Percentiles rank a stretch among this genome's conserved stretches.
Evolutionary conservation across 2,888 invertebrate genomes (phyloP).

Genomic region (Xylota sylvarum): DNA sequence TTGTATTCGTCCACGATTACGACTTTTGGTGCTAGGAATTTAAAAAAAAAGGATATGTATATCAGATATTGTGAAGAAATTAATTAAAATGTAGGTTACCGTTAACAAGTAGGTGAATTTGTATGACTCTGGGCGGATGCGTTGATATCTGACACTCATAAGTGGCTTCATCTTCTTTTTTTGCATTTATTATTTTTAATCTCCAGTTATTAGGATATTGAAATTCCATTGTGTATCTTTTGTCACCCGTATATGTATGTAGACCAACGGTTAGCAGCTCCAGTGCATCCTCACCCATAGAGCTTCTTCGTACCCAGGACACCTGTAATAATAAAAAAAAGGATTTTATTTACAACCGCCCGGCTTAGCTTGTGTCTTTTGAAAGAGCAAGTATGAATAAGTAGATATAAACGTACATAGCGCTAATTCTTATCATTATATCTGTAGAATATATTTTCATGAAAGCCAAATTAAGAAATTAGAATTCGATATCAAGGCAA

Average conservation of each 20-base stretch:
- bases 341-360: background rate
- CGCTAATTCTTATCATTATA: too few relatives aligned
- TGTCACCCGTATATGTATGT: slow-evolving; percentile 89
- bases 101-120: slow-evolving; percentile 85
- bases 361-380: too few relatives aligned
- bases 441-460: too few relatives aligned
- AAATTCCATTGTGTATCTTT: slow-evolving; percentile 86
- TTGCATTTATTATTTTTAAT: slow-evolving; percentile 86
- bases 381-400: too few relatives aligned
- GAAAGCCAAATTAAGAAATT: too few relatives aligned
- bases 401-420: too few relatives aligned
- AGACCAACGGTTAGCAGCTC: slow-evolving; percentile 89
- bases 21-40: slow-evolving; percentile 86
- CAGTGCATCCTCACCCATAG: slow-evolving; percentile 87
- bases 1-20: slow-evolving; percentile 86
- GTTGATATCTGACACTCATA: slow-evolving; percentile 87
- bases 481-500: too few relatives aligned
- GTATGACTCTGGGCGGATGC: slow-evolving; percentile 86
- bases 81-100: slow-evolving; percentile 81
- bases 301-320: slow-evolving; percentile 89
- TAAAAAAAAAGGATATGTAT: slow-evolving; percentile 5
- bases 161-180: slow-evolving; percentile 86
- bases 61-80: background rate
- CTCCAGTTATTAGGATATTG: slow-evolving; percentile 87
- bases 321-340: slow-evolving; percentile 85